Evolutionary conservation across 2,888 invertebrate genomes (phyloP).

Genomic region (Brenthis daphne): DNA sequence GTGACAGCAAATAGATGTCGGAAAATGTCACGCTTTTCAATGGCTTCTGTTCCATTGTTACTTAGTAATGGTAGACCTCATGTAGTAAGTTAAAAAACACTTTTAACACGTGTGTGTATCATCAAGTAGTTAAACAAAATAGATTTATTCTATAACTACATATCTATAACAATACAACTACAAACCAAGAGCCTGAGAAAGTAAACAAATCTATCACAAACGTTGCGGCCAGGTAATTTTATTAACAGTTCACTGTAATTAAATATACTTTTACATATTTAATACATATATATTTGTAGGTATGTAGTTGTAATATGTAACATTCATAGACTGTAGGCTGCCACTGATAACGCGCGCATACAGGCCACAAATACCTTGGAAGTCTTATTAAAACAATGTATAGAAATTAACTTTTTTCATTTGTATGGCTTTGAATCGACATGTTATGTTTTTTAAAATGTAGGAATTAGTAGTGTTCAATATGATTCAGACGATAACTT

Average conservation of each 20-base stretch:
- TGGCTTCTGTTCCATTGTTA: not conserved
- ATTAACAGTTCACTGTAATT: no score
- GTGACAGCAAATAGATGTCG: not conserved
- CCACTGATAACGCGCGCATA: slow-evolving; percentile 20
- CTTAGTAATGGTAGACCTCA: no score
- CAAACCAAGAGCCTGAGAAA: no score
- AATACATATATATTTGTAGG: no score
- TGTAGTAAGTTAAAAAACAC: not conserved
- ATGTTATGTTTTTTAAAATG: not conserved
- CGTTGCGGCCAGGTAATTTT: no score
- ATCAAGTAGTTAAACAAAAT: not conserved
- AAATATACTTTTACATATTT: no score
- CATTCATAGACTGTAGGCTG: slow-evolving; percentile 22
- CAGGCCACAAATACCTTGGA: slow-evolving; percentile 49
- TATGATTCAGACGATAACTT: not conserved
- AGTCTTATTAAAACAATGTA: slow-evolving; percentile 67
- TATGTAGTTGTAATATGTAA: not conserved
- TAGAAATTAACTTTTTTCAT: slow-evolving; percentile 59
- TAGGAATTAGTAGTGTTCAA: not conserved
- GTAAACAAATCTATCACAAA: no score
- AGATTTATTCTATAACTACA: not conserved
- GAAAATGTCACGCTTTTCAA: slow-evolving; percentile 5
- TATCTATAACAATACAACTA: no score
- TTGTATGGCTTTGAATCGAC: slow-evolving; percentile 42
- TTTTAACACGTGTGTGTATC: not conserved